Base-by-base conservation (phyloP, 2,888 invertebrate genomes). In the Tetranychus piercei region DNA sequence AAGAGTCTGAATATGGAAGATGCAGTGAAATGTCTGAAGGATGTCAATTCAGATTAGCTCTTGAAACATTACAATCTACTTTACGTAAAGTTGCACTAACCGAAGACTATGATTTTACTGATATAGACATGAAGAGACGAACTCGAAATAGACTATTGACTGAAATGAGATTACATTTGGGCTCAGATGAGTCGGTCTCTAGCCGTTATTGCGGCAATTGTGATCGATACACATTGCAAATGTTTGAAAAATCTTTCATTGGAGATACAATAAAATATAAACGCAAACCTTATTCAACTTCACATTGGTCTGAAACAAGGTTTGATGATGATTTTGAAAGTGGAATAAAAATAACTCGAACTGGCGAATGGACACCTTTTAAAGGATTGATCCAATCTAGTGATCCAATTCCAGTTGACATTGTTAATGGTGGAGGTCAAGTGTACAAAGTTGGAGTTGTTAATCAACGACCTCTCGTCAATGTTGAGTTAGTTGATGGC, bases 311-410 rank as follows among this genome's bases (percentile, higher is more conserved):
- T 11, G 55, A 77, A 75, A 73, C 67, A 5, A 15, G 66, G 4
- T 55, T 20, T 5, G 44, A 69, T 7, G 64, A 72, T 44, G 73
- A 76, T 9, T n/a, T 76, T 3, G 72, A 73, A 23, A 23, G 75
- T 44, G 34, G 34, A 34, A 74, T 76, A 20, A 75, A 76, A 22
- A 76, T 75, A 66, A 77, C 77, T 43, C 73, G 75, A 7, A 72
- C 76, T n/a, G 79, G 77, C 1, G 69, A 73, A 18, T 79, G 79
- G 79, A 70, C 67, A 4, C 76, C 77, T 44, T 77, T 77, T 23
- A 75, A 75, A 55, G 79, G 79, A 15, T 22, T 78, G 7, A 18
- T 76, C 1, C 44, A 74, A 43, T n/a, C 11, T 2, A 7, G 44
- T 20, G 65, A 55, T 67, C 44, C 71, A 2, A 22, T 64, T 9